phyloP scores from a whole-genome alignment of 1,140 invertebrate genomes.

The Argopecten irradians region DNA sequence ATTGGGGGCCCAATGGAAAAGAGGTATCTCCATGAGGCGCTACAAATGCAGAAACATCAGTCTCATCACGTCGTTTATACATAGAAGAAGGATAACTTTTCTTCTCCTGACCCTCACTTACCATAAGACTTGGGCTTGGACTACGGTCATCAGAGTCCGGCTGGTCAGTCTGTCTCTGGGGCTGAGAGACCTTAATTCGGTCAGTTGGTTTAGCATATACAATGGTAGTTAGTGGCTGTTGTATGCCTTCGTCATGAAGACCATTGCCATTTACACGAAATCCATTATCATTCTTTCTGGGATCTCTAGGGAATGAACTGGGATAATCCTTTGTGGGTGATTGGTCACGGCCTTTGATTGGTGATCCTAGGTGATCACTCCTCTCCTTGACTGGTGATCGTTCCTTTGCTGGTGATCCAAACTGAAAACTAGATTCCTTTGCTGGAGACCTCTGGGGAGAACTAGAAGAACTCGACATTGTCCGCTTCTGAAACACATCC shows the following conservation, averaged over 20 bases:
- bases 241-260: neutral
- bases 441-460: neutral
- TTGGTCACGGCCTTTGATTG: neutral
- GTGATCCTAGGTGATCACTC: neutral
- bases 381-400: neutral
- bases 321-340: neutral
- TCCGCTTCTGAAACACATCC: neutral
- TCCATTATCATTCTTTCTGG: neutral
- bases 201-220: constrained; percentile 69
- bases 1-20: neutral
- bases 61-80: neutral
- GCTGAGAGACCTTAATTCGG: constrained; percentile 57
- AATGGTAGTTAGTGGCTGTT: constrained; percentile 59
- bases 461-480: neutral
- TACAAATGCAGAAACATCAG: neutral
- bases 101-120: constrained; percentile 43
- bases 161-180: constrained; percentile 39
- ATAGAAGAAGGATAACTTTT: neutral
- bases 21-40: neutral
- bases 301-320: neutral
- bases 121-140: constrained; percentile 35
- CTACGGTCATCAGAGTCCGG: constrained; percentile 36
- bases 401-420: neutral
- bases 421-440: neutral
- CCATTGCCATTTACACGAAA: constrained; percentile 6